Base-by-base conservation (phyloP, 2,888 invertebrate genomes). In the Morinoia aosen region DNA sequence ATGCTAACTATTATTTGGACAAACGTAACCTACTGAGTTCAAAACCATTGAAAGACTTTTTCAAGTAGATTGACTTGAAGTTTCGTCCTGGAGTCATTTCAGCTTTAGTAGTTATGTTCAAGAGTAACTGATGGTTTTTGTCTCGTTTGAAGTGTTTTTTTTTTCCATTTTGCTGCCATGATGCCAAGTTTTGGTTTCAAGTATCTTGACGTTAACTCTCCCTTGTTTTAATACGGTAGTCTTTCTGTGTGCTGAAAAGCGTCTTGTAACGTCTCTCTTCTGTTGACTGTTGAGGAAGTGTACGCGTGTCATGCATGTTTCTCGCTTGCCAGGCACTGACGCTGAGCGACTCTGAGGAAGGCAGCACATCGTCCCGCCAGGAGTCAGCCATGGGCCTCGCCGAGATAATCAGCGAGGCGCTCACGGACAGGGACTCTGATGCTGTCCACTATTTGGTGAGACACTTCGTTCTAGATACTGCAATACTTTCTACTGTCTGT, bases 401-500 rank as follows among this genome's bases (percentile, higher is more conserved):
- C 11, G 93, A 93, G 93, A 93, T 93, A 12, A 93, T 93, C 57
- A 93, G 93, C 48, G 93, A 93, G 93, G 93, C 93, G 33, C 93
- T 93, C 58, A 93, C 58, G 5, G 93, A 93, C 93, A 93, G 93
- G 25, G 93, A 93, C n/a, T 90, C 90, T 25, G 93, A 93, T 57
- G 93, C 57, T 16, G 93, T 56, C 33, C 93, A 93, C 58, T 93
- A 93, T 57, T 57, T 93, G 93, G 93, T 93, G 57, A 39, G 90
- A 88, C 1, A 1, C 33, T 88, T 88, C 39, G 11, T 88, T 88
- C 39, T 33, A 2, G 19, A 33, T 40, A 40, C 48, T 16, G 90
- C 90, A 8, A 10, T 16, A 90, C 48, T 10, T 40, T 90, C 64
- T 90, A 39, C 39, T 90, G 90, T 39, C 16, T 90, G 10, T 40